A percentile compares a stretch with the other conserved stretches of the same genome.
These are phyloP conservation scores for Archaeoteleia sp. DNA, from an alignment of 2,888 invertebrate genomes.

Conservation along the genomic window DNA sequence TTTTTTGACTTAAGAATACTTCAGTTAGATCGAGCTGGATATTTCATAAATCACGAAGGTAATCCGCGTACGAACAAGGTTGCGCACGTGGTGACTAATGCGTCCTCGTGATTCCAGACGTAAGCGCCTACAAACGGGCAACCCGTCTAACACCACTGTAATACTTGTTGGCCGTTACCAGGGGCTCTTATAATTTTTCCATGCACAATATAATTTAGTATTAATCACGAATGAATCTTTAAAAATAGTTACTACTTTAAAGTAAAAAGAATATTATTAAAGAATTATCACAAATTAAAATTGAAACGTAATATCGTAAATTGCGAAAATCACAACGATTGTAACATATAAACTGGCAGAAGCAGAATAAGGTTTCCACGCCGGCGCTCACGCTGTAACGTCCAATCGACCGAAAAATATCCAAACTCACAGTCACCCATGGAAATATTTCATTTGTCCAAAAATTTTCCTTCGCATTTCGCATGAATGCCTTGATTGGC, in stretches of 20 bases:
- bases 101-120: constrained; percentile 16
- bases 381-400: constrained; percentile 63
- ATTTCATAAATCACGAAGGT: constrained; percentile 45
- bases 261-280: too few relatives aligned
- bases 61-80: constrained; percentile 34
- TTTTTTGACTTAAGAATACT: constrained; percentile 32
- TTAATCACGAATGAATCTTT: too few relatives aligned
- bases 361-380: constrained; percentile 65
- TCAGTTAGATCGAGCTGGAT: constrained; percentile 29
- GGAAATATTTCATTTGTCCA: constrained; percentile 68
- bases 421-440: constrained; percentile 65
- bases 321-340: constrained; percentile 46
- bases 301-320: constrained; percentile 48
- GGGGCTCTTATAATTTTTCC: too few relatives aligned
- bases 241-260: too few relatives aligned
- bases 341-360: constrained; percentile 48
- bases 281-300: too few relatives aligned
- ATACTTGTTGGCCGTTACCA: constrained; percentile 17
- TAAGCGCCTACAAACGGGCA: constrained; percentile 30
- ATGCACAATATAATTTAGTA: too few relatives aligned
- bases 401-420: constrained; percentile 71
- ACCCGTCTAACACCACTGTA: constrained; percentile 16
- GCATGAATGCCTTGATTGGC: constrained; percentile 48
- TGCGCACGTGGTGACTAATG: constrained; percentile 33
- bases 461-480: constrained; percentile 62